Evolutionary conservation across 2,888 invertebrate genomes (phyloP), one percentile per base, ranked within the genome.

Genomic region (Cyclophora punctaria): DNA sequence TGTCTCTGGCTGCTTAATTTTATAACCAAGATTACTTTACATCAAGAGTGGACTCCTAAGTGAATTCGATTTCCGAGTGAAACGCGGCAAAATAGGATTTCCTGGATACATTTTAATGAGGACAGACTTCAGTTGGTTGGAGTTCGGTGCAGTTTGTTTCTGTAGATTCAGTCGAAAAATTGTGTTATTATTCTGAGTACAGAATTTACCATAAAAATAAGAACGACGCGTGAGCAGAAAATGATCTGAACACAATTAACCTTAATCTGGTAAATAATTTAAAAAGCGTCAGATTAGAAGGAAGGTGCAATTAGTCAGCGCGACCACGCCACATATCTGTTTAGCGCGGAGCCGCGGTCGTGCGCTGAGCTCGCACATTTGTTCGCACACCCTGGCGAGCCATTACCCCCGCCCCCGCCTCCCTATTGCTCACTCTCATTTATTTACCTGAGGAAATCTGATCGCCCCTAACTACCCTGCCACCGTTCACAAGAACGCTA

Each of bases 291-390:
- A 63, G 63, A 64, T 69, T 65, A 64, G 65, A 64, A 65, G 58
- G 53, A 53, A 57, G 51, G 59, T 56, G 65, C 67, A 75, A 78
- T 78, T 73, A 77, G 69, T 71, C 62, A 57, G 58, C 50, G 61
- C 56, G 58, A 64, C 58, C 62, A 55, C 64, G 63, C 66, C 59
- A 71, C 71, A 68, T 61, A 69, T 72, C 71, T 71, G 69, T 69
- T 68, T 65, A 70, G 44, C 44, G 44, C 60, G 64, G 46, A 62
- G 60, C 56, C 53, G 62, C 50, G 56, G 58, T 53, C 48, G 50
- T 51, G 46, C 57, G 58, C 65, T 71, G 67, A 73, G 62, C 71
- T 68, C 58, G 55, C 63, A 65, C 71, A 73, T 75, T 75, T 71
- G 62, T 73, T 71, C 62, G 57, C 59, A 58, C 60, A 58, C 56